Base-by-base conservation (phyloP, 2,113 vertebrate genomes). In the Leucopternis melanops region DNA sequence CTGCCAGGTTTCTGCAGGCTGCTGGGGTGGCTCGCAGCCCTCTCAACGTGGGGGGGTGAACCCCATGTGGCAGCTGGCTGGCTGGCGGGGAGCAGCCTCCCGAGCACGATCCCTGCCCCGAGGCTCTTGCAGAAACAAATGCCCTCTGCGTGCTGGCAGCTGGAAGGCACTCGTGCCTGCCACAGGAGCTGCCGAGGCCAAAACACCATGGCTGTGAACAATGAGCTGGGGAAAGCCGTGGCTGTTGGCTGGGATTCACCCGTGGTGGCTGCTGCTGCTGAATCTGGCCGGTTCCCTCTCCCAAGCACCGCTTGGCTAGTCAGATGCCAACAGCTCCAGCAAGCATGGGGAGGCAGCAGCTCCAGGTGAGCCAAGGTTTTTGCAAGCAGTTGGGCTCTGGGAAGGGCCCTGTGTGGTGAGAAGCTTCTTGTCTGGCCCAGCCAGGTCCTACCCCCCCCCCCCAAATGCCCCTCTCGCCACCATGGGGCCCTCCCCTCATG, bases 171-270 rank as follows among this genome's bases (percentile, higher is more conserved):
- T 12, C 2, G 5, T 2, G 5, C 19, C 72, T 0, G 1, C 36
- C 13, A 3, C 5, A 10, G 81, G 79, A 79, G 45, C 54, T 22
- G 16, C 7, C 0, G 5, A 45, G 57, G 67, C 75, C 50, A 14
- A 34, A 50, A 9, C 40, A 3, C 9, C 17, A 27, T 0, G 2
- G 31, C 65, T 78, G 52, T 0, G 2, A 82, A 4, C 66, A 27
- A 5, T 1, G 61, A 55, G 50, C 54, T 0, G 0, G 40, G 55
- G 65, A 20, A 54, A 23, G 62, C 13, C 0, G 3, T 0, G 2
- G 72, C 54, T 42, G 32, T 25, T 2, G 5, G 34, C 42, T 4
- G 47, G 67, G 54, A 29, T 36, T 47, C 25, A 8, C 69, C 74
- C 2, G 1, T 0, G 5, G 63, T 0, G 1, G 75, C 5, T 21